Evolutionary conservation across 2,888 invertebrate species (phyloP), one percentile per base, ranked within the genome.

Genomic region (Temnothorax ravouxi): DNA sequence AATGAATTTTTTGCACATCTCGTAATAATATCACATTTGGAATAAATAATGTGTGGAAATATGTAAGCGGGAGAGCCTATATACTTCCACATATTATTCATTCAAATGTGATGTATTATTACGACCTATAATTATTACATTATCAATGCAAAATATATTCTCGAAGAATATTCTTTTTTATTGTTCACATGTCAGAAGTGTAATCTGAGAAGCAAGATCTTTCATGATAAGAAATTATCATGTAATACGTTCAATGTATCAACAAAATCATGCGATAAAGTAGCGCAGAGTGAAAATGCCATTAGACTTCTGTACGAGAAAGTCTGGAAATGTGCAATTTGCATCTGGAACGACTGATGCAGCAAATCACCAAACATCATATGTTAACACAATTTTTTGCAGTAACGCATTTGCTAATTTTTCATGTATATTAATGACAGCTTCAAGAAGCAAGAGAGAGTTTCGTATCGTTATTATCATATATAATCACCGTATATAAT

Each of bases 361-460:
- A 44, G 25, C 54, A 44, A 67, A 29, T 77, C 29, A 15, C 44
- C 25, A 52, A 67, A 77, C 29, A 38, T 75, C 21, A 47, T 34
- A 9, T 67, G 41, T 77, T 44, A 76, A 66, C 29, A 54, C 29
- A 54, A 29, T 67, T 21, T 74, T 64, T 41, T 54, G 41, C 13
- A 61, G 21, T 47, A 34, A 75, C 5, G 29, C 25, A 13, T 21
- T 50, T 25, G 13, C 18, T 76, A 66, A 66, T 52, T 66, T 54
- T n/a, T 41, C 52, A 62, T 76, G 66, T 38, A 66, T 66, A 41
- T 66, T 54, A 66, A 66, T 52, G 47, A 75, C 9, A 38, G 25
- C 25, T 64, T 41, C 11, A 41, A 76, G 21, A 66, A 59, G 38
- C 29, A 64, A 29, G 18, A 74, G 13, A 29, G 3, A 29, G 29